A percentile compares a stretch with the other conserved stretches of the same genome.
Conservation (phyloP, 2,113 vertebrate genomes). For the Periophthalmodon schlosseri region DNA sequence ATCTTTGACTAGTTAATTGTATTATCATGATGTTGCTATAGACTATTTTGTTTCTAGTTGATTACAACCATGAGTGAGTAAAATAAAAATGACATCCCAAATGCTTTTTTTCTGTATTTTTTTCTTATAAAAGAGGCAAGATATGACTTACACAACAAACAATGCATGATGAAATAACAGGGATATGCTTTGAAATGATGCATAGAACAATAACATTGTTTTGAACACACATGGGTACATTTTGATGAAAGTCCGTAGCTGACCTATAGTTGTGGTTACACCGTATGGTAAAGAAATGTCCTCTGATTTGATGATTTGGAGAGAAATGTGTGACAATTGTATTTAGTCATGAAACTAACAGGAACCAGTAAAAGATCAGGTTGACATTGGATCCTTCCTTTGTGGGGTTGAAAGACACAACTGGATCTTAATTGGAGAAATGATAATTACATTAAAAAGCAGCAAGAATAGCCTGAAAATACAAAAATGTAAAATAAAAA, state of each 20-base stretch:
- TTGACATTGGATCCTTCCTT: slow-evolving; percentile 36
- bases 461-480: slow-evolving; percentile 55
- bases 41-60: too few species aligned
- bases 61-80: too few species aligned
- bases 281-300: slow-evolving; percentile 65
- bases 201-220: slow-evolving; percentile 49
- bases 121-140: slow-evolving; percentile 69
- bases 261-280: slow-evolving; percentile 40
- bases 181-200: slow-evolving; percentile 79
- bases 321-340: slow-evolving; percentile 81
- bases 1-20: too few species aligned
- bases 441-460: slow-evolving; percentile 62
- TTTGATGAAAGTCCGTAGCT: slow-evolving; percentile 28
- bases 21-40: too few species aligned
- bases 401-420: slow-evolving; percentile 19
- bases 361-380: slow-evolving; percentile 51
- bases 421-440: slow-evolving; percentile 58
- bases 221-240: slow-evolving; percentile 26
- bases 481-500: slow-evolving; percentile 25
- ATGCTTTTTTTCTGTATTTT: slow-evolving; percentile 61
- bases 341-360: slow-evolving; percentile 65
- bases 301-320: slow-evolving; percentile 41
- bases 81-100: not conserved
- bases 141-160: slow-evolving; percentile 52
- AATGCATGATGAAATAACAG: slow-evolving; percentile 65